phyloP scores from a whole-genome alignment of 2,113 vertebrate species.

The Xenopus borealis region DNA sequence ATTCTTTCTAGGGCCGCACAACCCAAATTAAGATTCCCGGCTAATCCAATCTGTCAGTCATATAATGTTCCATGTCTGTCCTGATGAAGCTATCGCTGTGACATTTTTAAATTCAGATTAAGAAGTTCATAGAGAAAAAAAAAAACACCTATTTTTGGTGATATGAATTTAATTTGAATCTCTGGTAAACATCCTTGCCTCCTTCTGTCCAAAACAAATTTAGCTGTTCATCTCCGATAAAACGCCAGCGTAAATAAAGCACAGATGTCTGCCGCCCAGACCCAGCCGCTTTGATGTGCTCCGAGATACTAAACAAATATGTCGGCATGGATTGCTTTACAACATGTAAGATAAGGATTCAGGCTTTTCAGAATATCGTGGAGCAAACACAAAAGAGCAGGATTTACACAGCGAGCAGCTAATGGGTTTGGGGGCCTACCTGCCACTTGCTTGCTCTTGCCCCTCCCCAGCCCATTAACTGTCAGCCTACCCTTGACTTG shows the following conservation, averaged over 20 bases:
- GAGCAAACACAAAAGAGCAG: neutral
- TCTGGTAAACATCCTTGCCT: neutral
- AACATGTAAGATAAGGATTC: neutral
- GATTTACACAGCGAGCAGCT: neutral
- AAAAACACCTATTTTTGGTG: too few species aligned
- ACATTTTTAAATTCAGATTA: too few species aligned
- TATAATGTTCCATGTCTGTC: too few species aligned
- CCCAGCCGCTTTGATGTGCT: constrained; percentile 3
- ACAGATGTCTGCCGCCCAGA: constrained; percentile 25
- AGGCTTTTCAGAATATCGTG: neutral
- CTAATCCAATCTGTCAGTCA: too few species aligned
- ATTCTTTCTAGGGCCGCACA: too few species aligned
- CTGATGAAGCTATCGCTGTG: too few species aligned
- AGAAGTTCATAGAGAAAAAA: too few species aligned
- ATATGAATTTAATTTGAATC: neutral
- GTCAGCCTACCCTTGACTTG: too few species aligned
- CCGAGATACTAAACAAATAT: constrained; percentile 24
- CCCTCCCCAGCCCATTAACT: too few species aligned
- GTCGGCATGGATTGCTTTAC: neutral
- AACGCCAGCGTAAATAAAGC: constrained; percentile 19
- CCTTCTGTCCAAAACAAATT: neutral
- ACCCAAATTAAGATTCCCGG: too few species aligned
- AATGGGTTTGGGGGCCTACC: neutral
- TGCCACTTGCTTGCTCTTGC: too few species aligned
- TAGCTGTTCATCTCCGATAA: constrained; percentile 25